Evolutionary conservation across 2,797 vertebrate species (phyloP).

Genomic region (Ctenosaura bakeri): DNA sequence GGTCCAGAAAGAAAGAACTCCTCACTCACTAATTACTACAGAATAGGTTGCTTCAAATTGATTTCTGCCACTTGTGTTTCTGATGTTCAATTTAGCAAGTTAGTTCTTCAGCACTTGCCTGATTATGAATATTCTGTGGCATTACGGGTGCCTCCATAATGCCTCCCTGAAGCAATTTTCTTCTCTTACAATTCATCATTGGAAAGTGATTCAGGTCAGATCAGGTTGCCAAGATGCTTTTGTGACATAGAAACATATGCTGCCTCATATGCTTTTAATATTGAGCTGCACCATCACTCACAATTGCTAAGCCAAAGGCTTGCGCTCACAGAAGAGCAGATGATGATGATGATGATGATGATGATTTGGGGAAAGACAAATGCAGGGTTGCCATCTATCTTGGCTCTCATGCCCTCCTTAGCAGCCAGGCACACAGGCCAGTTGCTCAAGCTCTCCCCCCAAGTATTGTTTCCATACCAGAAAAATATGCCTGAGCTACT

Average conservation of each 20-base stretch:
- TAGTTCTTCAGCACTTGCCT: constrained; percentile 30
- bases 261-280: neutral
- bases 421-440: neutral
- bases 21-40: neutral
- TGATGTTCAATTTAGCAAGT: neutral
- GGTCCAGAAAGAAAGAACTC: neutral
- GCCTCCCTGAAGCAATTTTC: neutral
- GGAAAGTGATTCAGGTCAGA: constrained; percentile 1
- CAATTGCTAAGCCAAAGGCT: neutral
- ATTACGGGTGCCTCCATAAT: neutral
- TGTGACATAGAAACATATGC: constrained; percentile 39
- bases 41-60: neutral
- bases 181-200: no score
- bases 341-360: no score
- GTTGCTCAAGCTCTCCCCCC: neutral
- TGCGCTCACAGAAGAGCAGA: neutral
- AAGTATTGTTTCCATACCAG: neutral
- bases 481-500: neutral
- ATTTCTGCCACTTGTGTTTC: neutral
- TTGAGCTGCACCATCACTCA: neutral
- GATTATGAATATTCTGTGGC: constrained; percentile 21
- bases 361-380: neutral
- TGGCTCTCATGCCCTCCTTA: neutral
- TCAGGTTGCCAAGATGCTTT: constrained; percentile 21
- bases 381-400: neutral